Evolutionary conservation across 2,113 vertebrate species (phyloP).

Genomic region (Naja naja): DNA sequence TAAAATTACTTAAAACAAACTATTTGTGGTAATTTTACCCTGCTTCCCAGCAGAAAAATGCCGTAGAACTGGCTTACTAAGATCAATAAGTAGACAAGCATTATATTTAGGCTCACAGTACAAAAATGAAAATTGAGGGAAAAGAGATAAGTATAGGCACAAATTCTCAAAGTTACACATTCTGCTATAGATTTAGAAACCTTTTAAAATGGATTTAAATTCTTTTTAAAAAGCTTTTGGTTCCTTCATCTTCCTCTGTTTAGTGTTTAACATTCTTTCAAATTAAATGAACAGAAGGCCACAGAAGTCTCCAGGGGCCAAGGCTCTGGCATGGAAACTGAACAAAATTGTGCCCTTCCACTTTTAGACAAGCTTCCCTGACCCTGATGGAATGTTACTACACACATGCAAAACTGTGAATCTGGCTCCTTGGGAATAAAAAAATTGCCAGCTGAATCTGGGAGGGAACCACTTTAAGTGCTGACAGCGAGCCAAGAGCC

Average conservation of each 20-base stretch:
- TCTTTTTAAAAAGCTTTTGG: neutral
- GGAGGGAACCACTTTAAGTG: neutral
- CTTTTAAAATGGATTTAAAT: neutral
- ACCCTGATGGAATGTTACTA: neutral
- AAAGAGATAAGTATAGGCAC: neutral
- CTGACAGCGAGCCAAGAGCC: neutral
- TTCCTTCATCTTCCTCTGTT: neutral
- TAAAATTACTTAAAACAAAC: neutral
- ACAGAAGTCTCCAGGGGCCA: neutral
- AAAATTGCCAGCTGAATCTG: neutral
- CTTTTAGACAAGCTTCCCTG: neutral
- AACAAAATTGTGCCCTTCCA: neutral
- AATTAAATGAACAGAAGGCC: neutral
- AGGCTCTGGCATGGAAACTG: neutral
- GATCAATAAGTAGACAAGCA: neutral
- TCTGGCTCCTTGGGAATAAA: neutral
- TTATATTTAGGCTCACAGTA: neutral
- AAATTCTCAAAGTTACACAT: neutral
- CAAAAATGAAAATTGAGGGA: neutral
- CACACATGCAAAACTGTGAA: neutral
- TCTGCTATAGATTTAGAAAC: neutral
- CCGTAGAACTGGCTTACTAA: neutral
- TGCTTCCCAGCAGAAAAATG: neutral
- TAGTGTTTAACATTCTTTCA: neutral
- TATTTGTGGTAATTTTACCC: neutral